Conservation (phyloP, 2,888 invertebrate genomes). For the Heteromyza rotundicornis region DNA sequence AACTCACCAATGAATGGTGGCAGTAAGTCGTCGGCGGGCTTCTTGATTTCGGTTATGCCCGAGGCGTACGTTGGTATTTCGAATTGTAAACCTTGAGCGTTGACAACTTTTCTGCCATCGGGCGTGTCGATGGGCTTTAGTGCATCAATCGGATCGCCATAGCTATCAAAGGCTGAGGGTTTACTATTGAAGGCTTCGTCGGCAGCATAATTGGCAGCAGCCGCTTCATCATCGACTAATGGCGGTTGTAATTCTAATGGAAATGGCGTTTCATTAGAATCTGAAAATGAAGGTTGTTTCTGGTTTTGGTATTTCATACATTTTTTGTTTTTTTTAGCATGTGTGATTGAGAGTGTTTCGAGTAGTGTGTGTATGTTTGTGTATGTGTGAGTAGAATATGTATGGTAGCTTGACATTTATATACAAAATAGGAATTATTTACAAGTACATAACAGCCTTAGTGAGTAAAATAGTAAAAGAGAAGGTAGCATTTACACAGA, state of each 20-base stretch:
- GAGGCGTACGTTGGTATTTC: slow-evolving; percentile 62
- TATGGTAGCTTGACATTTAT: too few relatives aligned
- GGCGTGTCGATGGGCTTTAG: slow-evolving; percentile 57
- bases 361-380: background rate
- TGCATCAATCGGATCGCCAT: slow-evolving; percentile 58
- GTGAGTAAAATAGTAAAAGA: too few relatives aligned
- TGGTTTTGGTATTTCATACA: slow-evolving; percentile 25
- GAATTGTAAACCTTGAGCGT: slow-evolving; percentile 58
- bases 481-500: too few relatives aligned
- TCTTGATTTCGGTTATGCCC: slow-evolving; percentile 60
- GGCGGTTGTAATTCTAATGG: slow-evolving; percentile 59
- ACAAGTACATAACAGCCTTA: too few relatives aligned
- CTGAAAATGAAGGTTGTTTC: slow-evolving; percentile 46
- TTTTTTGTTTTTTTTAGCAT: slow-evolving; percentile 26
- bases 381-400: background rate
- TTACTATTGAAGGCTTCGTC: slow-evolving; percentile 23
- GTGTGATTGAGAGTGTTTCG: slow-evolving; percentile 2
- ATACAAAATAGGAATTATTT: too few relatives aligned
- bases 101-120: slow-evolving; percentile 58
- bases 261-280: slow-evolving; percentile 58
- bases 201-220: slow-evolving; percentile 21
- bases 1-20: slow-evolving; percentile 62
- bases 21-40: slow-evolving; percentile 57
- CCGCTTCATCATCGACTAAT: slow-evolving; percentile 41
- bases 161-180: slow-evolving; percentile 54